Evolutionary conservation across 1,140 invertebrate species (phyloP).

Genomic region (Halesus radiatus): DNA sequence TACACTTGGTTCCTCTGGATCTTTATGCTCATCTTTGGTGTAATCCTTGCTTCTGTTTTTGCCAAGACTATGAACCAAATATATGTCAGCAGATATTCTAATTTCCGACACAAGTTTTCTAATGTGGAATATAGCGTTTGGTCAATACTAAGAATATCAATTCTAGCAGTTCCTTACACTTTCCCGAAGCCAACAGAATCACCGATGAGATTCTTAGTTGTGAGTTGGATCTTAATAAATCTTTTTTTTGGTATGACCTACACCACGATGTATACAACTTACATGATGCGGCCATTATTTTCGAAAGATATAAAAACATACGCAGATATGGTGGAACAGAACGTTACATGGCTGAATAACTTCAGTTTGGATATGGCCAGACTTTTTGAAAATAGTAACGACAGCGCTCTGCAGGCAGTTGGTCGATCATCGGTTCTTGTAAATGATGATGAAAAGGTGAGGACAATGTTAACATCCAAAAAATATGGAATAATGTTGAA

Average conservation of each 20-base stretch:
- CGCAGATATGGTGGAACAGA: conserved; percentile 16
- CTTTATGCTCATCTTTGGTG: background rate
- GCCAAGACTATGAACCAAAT: conserved; percentile 28
- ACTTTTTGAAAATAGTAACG: background rate
- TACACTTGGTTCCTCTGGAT: conserved; percentile 16
- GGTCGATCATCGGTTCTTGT: background rate
- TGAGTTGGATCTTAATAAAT: conserved; percentile 17
- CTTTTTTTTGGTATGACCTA: conserved; percentile 26
- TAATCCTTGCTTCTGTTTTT: background rate
- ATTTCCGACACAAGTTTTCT: background rate
- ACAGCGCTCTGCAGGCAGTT: background rate
- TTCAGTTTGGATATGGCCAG: background rate
- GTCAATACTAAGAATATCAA: conserved; percentile 20
- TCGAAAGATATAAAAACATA: conserved; percentile 20
- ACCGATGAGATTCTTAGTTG: conserved; percentile 9
- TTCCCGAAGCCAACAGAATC: conserved; percentile 23
- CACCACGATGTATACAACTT: conserved; percentile 21
- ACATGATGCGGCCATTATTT: conserved; percentile 24
- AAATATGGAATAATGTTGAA: conserved; percentile 23
- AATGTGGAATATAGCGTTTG: conserved; percentile 16
- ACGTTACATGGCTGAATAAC: conserved; percentile 24
- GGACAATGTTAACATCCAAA: background rate
- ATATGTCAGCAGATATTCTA: background rate
- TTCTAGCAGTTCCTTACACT: background rate
- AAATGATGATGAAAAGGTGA: background rate